Percentiles rank a stretch among this genome's conserved stretches.
Conservation (phyloP, 2,888 invertebrate species). For the Cremastinae sp. region DNA sequence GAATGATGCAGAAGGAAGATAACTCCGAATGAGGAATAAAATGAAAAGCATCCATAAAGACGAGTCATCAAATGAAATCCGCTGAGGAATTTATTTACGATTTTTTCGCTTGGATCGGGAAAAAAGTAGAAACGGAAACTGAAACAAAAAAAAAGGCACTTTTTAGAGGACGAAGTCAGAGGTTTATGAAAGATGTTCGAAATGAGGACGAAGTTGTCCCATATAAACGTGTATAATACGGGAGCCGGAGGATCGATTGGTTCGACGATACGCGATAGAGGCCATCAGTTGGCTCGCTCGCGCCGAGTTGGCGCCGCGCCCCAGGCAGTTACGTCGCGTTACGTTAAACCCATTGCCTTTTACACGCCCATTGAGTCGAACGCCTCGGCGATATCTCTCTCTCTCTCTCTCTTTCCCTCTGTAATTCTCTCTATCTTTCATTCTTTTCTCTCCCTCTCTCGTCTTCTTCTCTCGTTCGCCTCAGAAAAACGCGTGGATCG, state of each 20-base stretch:
- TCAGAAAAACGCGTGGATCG: slow-evolving; percentile 23
- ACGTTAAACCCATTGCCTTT: slow-evolving; percentile 60
- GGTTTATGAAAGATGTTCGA: background rate
- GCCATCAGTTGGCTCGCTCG: slow-evolving; percentile 36
- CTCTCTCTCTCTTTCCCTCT: slow-evolving; percentile 9
- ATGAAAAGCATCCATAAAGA: too few relatives aligned
- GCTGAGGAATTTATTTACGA: background rate
- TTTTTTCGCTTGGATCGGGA: too few relatives aligned
- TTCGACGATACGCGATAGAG: slow-evolving; percentile 48
- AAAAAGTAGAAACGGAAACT: too few relatives aligned
- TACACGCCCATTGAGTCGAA: slow-evolving; percentile 59
- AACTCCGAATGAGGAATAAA: too few relatives aligned
- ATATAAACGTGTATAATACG: slow-evolving; percentile 12
- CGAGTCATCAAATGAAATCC: background rate
- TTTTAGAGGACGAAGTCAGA: background rate
- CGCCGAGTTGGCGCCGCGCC: slow-evolving; percentile 59
- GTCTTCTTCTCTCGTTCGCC: slow-evolving; percentile 6
- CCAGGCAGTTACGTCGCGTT: slow-evolving; percentile 57
- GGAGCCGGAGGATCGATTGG: slow-evolving; percentile 52
- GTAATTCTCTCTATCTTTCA: slow-evolving; percentile 5
- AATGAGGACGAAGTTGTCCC: slow-evolving; percentile 3
- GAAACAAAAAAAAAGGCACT: too few relatives aligned
- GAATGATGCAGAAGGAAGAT: too few relatives aligned
- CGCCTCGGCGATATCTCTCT: slow-evolving; percentile 51
- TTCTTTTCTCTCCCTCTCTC: slow-evolving; percentile 7